These are phyloP conservation scores for Nanorana parkeri DNA, from an alignment of 2,113 vertebrate species.

Conservation along the genomic window DNA sequence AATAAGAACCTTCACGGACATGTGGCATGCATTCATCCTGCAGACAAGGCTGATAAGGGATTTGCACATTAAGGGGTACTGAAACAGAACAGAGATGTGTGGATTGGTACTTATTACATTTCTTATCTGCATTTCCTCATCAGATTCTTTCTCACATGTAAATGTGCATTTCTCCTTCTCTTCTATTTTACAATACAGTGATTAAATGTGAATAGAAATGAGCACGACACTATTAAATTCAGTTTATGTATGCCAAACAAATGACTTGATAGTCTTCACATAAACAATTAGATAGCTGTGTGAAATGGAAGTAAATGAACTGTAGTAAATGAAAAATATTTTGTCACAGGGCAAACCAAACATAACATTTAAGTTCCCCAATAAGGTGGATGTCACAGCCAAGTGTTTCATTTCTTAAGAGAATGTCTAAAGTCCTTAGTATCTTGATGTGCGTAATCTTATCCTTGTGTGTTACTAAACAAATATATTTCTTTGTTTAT, in stretches of 20 bases:
- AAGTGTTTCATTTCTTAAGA: too few relatives aligned
- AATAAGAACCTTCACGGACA: too few relatives aligned
- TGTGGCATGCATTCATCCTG: background rate
- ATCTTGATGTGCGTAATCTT: too few relatives aligned
- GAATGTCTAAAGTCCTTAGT: too few relatives aligned
- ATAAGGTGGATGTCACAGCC: background rate
- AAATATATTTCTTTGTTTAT: too few relatives aligned
- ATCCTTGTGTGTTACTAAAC: too few relatives aligned
- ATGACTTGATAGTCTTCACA: constrained; percentile 35
- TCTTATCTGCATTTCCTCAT: too few relatives aligned
- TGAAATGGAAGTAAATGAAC: constrained; percentile 25
- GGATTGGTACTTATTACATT: background rate
- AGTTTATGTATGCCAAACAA: constrained; percentile 35
- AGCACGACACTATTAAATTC: constrained; percentile 30
- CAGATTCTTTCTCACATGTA: background rate
- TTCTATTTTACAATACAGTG: constrained; percentile 32
- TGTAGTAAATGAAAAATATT: constrained; percentile 3
- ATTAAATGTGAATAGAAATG: constrained; percentile 26
- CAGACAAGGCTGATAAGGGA: background rate
- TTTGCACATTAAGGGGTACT: background rate
- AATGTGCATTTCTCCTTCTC: background rate
- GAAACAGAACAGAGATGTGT: background rate
- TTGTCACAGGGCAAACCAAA: background rate
- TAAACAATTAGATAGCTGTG: constrained; percentile 4
- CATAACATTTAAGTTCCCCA: background rate